Evolutionary conservation across 2,797 vertebrate species (phyloP).

Genomic region (Pelobates cultripes): DNA sequence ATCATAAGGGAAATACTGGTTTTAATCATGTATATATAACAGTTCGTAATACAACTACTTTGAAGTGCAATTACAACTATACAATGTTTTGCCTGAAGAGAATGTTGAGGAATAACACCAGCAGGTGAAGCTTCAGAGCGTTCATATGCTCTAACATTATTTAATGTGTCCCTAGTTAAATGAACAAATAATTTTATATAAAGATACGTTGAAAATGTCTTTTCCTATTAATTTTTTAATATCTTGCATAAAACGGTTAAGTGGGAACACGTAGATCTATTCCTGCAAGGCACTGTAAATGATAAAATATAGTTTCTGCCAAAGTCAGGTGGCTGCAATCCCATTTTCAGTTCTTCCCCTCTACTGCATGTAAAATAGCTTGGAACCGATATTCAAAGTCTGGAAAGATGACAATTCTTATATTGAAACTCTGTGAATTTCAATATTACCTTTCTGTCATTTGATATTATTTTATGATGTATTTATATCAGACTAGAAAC

Average conservation of each 20-base stretch:
- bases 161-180: neutral
- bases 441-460: conserved; percentile 46
- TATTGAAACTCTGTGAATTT: conserved; percentile 44
- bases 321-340: conserved; percentile 40
- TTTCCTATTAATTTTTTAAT: conserved; percentile 5
- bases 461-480: conserved; percentile 44
- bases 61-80: too few species aligned
- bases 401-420: conserved; percentile 49
- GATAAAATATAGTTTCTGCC: conserved; percentile 32
- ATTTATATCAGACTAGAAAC: conserved; percentile 43
- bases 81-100: too few species aligned
- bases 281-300: conserved; percentile 24
- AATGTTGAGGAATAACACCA: too few species aligned
- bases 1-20: too few species aligned
- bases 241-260: conserved; percentile 1
- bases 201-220: neutral
- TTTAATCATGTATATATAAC: too few species aligned
- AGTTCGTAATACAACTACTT: too few species aligned
- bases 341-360: conserved; percentile 33
- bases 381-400: conserved; percentile 29
- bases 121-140: too few species aligned
- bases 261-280: neutral
- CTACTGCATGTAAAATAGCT: conserved; percentile 27
- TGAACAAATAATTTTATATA: neutral
- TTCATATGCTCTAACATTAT: too few species aligned